Conservation (phyloP, 2,797 vertebrate genomes). For the Lepus townsendii region DNA sequence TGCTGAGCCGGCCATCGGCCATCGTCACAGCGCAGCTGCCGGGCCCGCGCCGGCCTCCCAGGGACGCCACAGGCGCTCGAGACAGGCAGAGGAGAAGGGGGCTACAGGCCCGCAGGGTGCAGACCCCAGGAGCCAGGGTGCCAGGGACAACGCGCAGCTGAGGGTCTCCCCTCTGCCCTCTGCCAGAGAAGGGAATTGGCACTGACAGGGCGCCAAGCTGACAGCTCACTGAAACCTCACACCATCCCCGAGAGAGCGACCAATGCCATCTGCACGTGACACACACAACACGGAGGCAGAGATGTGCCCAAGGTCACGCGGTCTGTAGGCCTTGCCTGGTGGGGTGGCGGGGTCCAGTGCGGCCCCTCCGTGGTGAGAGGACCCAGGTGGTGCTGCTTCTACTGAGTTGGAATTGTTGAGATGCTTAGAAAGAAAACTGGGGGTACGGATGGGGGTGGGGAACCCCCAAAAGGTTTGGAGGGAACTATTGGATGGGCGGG, state of each 20-base stretch:
- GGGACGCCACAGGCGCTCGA: not conserved
- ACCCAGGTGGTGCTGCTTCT: too few species aligned
- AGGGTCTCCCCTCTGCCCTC: not conserved
- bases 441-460: not conserved
- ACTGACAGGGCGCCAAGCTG: not conserved
- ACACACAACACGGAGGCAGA: not conserved
- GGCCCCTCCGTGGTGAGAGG: not conserved
- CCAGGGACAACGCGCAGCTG: not conserved
- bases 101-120: not conserved
- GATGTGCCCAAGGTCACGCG: not conserved
- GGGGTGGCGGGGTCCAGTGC: not conserved
- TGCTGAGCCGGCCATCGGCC: not conserved
- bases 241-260: not conserved
- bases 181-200: not conserved
- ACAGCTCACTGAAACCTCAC: constrained; percentile 28
- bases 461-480: not conserved
- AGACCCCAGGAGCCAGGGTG: not conserved
- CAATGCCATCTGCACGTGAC: not conserved
- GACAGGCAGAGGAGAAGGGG: not conserved
- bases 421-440: not conserved
- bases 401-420: not conserved
- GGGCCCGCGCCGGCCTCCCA: not conserved
- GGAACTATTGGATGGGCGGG: not conserved
- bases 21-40: not conserved
- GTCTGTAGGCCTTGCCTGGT: not conserved